Evolutionary conservation across 2,797 vertebrate genomes (phyloP), one percentile per base, ranked within the genome.

Genomic region (Carcharodon carcharias): DNA sequence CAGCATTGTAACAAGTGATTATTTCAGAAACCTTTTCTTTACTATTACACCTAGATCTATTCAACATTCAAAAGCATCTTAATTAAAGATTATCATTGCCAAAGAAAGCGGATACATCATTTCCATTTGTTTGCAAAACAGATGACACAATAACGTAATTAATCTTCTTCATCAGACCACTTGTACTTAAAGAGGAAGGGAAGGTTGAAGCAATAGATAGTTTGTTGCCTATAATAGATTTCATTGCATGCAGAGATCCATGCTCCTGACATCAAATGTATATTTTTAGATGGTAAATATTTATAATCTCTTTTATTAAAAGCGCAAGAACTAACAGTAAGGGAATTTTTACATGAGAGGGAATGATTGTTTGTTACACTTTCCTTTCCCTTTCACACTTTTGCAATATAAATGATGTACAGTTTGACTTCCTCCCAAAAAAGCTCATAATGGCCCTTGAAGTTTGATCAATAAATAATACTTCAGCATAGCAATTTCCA

Each of bases 121-220:
- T 45, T 67, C 40, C n/a, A 93, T 65, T 93, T 67, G 63, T n/a
- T 93, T 67, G 18, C n/a, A 93, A 92, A 67, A 93, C 91, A 93
- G 14, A 45, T 92, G 35, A 63, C 63, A 67, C n/a, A 67, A 93
- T 67, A 26, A 91, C 26, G 11, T 45, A 67, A 67, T 92, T 92
- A 65, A 92, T 92, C 89, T 63, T 65, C 18, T 40, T 93, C 3
- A 45, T 67, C 23, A 67, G 9, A 26, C 67, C 40, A 93, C 21
- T 85, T 50, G 54, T 91, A 91, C 23, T 7, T 67, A 93, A 92
- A 93, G 61, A 61, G 58, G 91, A 45, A 85, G 40, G n/a, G 7
- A 85, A 85, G 21, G n/a, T 40, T 93, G 40, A 65, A 67, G 91
- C 23, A 93, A 67, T 5, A 93, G 26, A 40, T 40, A 67, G 23